Evolutionary conservation across 2,797 vertebrate species (phyloP), one percentile per base, ranked within the genome.

Genomic region (Hemibagrus guttatus): DNA sequence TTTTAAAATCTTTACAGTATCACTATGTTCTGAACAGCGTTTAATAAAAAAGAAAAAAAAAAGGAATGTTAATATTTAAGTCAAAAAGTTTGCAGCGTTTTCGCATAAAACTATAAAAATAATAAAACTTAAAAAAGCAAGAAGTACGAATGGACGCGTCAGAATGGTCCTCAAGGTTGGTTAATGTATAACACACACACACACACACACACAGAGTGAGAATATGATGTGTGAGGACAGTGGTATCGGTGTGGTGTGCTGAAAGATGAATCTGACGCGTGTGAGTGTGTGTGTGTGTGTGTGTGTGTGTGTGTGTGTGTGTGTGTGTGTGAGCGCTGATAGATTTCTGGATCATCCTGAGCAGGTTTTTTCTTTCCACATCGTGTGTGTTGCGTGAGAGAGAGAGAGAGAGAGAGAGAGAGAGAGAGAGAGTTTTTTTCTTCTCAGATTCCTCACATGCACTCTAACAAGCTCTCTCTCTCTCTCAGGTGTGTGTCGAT

Each of bases 281-380:
- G 72, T n/a, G 42, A 52, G 72, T 74, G 71, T 66, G 64, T 66
- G 64, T 66, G 64, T 66, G 66, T 35, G 66, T 68, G 76, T 21
- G 75, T 54, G 75, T 35, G 72, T 75, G 46, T 54, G 76, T 35
- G 75, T 54, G 75, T 35, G n/a, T 9, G 28, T 12, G 75, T 71
- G 61, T 13, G 72, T 79, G 82, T 72, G 71, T 39, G 6, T 82
- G 61, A 81, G 88, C 81, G 58, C 23, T 90, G 61, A 89, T 87
- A 88, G 90, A 90, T 89, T 91, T 58, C 81, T 92, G 92, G 87
- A 90, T 31, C 83, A 52, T 0, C 1, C 80, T 83, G 81, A 93
- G 84, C 84, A 87, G 79, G 80, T 79, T 92, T 92, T 89, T 89
- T 91, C n/a, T 87, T 88, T 90, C 21, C 13, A 0, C 3, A 4